Evolutionary conservation across 92 coral and sea anemone species (phyloP).

Genomic region (Micromussa lordhowensis): DNA sequence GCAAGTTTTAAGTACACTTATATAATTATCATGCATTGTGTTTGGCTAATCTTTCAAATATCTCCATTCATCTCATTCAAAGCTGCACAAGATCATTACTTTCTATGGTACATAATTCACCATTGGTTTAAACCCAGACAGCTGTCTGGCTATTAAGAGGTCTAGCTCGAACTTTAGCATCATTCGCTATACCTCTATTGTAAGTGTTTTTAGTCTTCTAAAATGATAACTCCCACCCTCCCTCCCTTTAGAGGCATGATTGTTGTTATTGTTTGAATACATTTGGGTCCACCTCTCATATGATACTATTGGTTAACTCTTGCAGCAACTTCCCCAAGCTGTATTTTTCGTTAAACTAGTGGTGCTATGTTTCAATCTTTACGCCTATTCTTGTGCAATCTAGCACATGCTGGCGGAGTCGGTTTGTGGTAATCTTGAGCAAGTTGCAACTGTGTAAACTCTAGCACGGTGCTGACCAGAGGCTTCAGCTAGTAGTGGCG

Average conservation of each 20-base stretch:
- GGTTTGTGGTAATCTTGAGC: neutral
- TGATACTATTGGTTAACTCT: neutral
- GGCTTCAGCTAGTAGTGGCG: neutral
- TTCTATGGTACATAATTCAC: neutral
- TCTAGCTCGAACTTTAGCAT: neutral
- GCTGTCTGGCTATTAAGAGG: neutral
- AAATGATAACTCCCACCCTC: neutral
- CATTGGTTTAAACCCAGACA: neutral
- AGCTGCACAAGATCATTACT: no score
- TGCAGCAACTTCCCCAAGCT: neutral
- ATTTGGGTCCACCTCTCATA: neutral
- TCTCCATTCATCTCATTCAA: no score
- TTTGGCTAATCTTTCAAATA: no score
- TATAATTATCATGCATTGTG: no score
- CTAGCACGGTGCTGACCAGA: neutral
- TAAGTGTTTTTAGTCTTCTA: no score
- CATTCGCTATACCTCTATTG: no score
- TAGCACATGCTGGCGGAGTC: no score
- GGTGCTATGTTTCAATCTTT: neutral
- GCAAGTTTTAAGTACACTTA: no score
- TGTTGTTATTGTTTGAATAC: neutral
- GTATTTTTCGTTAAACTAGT: no score
- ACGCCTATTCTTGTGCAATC: neutral
- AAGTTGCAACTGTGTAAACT: neutral
- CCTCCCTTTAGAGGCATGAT: neutral